phyloP scores from a whole-genome alignment of 37 sponge, comb jelly and placozoan genomes.

The Lycopodina hypogea region DNA sequence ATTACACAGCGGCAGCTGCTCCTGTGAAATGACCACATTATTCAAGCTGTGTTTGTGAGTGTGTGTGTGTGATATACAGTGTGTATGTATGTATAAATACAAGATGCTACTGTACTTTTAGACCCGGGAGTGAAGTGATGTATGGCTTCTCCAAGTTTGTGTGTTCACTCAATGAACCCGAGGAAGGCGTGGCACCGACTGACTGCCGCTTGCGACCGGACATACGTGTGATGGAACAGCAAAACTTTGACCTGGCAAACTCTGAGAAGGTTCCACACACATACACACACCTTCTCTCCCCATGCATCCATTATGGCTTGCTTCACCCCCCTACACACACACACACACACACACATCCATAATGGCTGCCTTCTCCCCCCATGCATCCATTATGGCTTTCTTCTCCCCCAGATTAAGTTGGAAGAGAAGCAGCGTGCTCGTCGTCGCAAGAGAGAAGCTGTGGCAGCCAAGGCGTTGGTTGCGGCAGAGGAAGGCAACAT shows the following conservation, averaged over 20 bases:
- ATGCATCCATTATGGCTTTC: not conserved
- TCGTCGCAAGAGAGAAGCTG: slow-evolving; percentile 82
- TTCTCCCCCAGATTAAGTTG: slow-evolving; percentile 44
- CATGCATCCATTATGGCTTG: no score
- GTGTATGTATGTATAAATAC: not conserved
- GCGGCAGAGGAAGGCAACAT: slow-evolving; percentile 66
- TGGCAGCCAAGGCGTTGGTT: slow-evolving; percentile 60
- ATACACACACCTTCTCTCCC: not conserved
- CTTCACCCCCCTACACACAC: not conserved
- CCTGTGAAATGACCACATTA: not conserved
- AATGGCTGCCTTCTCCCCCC: no score
- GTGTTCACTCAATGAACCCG: slow-evolving; percentile 83
- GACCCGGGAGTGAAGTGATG: slow-evolving; percentile 72
- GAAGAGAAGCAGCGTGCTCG: slow-evolving; percentile 94
- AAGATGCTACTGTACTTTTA: not conserved
- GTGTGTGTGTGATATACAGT: no score
- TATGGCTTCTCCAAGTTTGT: slow-evolving; percentile 82
- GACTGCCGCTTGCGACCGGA: slow-evolving; percentile 92
- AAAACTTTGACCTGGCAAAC: slow-evolving; percentile 83
- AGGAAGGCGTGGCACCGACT: slow-evolving; percentile 87
- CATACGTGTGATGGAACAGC: slow-evolving; percentile 81
- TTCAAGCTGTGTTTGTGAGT: not conserved
- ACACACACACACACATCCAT: not conserved
- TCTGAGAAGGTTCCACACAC: slow-evolving; percentile 50
- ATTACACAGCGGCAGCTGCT: not conserved